phyloP scores from a whole-genome alignment of 2,113 vertebrate species.

The Eleginops maclovinus region DNA sequence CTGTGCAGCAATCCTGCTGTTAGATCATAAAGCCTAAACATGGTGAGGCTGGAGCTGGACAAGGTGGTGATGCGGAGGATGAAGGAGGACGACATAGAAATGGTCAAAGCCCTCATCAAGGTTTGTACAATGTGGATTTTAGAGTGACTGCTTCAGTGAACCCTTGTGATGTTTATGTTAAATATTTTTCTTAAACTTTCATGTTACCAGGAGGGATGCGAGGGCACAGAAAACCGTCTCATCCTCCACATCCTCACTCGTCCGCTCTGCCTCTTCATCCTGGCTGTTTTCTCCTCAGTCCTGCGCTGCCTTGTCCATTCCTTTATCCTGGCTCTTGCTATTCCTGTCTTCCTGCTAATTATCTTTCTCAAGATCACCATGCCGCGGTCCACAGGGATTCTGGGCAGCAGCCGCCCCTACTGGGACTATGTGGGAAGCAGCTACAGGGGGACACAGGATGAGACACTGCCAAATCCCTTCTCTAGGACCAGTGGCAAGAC shows the following conservation, averaged over 20 bases:
- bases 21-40: constrained; percentile 48
- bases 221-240: constrained; percentile 90
- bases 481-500: constrained; percentile 66
- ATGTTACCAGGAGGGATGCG: constrained; percentile 84
- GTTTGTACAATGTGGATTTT: constrained; percentile 50
- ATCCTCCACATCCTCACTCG: constrained; percentile 89
- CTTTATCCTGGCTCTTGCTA: constrained; percentile 87
- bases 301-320: constrained; percentile 89
- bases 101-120: constrained; percentile 85
- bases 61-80: constrained; percentile 83
- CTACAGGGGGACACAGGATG: constrained; percentile 72
- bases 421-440: constrained; percentile 87
- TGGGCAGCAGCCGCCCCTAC: constrained; percentile 83
- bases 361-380: constrained; percentile 88
- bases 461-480: constrained; percentile 76
- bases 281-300: constrained; percentile 86
- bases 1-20: constrained; percentile 9
- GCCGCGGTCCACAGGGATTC: constrained; percentile 83
- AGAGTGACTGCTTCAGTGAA: neutral
- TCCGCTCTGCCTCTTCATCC: constrained; percentile 84
- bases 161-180: neutral
- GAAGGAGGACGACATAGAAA: constrained; percentile 83
- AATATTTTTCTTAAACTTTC: neutral
- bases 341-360: constrained; percentile 87
- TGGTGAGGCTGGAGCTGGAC: constrained; percentile 84